Evolutionary conservation across 1,140 invertebrate species (phyloP), one percentile per base, ranked within the genome.

Genomic region (Drosophila lacteicornis): DNA sequence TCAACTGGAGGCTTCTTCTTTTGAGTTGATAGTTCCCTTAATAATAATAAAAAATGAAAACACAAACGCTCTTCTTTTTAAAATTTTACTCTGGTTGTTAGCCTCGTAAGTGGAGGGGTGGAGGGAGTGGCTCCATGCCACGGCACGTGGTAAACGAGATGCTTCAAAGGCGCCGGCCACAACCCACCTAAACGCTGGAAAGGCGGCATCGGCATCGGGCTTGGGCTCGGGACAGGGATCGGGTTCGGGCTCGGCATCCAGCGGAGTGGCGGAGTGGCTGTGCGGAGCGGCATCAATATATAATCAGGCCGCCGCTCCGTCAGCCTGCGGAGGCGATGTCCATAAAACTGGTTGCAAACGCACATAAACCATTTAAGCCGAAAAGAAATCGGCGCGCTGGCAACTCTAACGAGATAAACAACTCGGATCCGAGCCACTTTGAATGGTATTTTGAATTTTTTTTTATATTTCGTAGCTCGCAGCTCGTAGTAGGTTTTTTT

Each of bases 361-460:
- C 80, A 88, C 84, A 88, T 88, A 90, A 84, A 85, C 84, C 84
- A 88, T 88, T 88, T 90, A 88, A 88, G 84, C 85, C 84, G 78
- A 88, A 88, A 90, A 88, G 84, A 88, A 88, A 88, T 90, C 84
- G 85, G 57, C 58, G 80, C 77, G 60, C 68, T 70, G 69, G 75
- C 75, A 87, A 86, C 80, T 82, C 82, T 80, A 79, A 87, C 81
- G 81, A 84, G 82, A 71, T 75, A 59, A 58, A 79, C 82, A 78
- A 83, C 74, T 60, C 30, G 66, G 7, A 66, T 43, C 43, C 38
- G 51, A 77, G 75, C 65, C 75, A 76, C 68, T 83, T 87, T 88
- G 65, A 87, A 83, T 83, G 65, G 69, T 77, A 79, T 82, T 82
- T 81, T 62, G 55, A 67, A 57, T 43, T 42, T 45, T 57, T 25